Conservation (phyloP, 2,797 vertebrate genomes). For the Squalus acanthias region DNA sequence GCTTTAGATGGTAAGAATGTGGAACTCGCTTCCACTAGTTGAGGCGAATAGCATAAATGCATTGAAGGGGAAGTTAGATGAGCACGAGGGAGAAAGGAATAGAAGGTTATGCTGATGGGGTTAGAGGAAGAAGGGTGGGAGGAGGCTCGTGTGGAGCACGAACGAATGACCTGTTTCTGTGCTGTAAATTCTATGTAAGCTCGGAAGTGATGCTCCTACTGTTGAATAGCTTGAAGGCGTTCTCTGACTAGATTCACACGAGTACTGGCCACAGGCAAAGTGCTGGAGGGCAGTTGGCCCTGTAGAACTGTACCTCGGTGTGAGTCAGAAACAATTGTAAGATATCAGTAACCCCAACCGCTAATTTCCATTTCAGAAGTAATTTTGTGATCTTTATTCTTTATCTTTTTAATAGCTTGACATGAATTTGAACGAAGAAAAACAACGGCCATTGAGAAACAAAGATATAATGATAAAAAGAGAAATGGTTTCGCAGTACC, state of each 20-base stretch:
- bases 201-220: neutral
- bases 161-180: neutral
- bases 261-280: neutral
- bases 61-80: no score
- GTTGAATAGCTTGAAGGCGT: neutral
- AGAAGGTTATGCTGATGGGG: no score
- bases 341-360: neutral
- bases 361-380: neutral
- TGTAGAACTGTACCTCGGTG: neutral
- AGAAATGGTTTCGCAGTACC: conserved; percentile 88
- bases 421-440: conserved; percentile 84
- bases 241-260: neutral
- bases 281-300: neutral
- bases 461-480: conserved; percentile 83
- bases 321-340: neutral
- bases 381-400: neutral
- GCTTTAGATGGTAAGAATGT: neutral
- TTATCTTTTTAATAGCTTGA: conserved; percentile 60
- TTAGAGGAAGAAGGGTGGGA: no score
- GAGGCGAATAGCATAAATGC: neutral
- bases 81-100: neutral
- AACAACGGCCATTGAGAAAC: conserved; percentile 73
- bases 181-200: neutral
- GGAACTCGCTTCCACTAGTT: neutral
- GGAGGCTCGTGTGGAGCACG: neutral